A percentile compares a stretch with the other conserved stretches of the same genome.
Evolutionary conservation across 1,140 invertebrate species (phyloP).

Genomic region (Thaumetopoea pityocampa): DNA sequence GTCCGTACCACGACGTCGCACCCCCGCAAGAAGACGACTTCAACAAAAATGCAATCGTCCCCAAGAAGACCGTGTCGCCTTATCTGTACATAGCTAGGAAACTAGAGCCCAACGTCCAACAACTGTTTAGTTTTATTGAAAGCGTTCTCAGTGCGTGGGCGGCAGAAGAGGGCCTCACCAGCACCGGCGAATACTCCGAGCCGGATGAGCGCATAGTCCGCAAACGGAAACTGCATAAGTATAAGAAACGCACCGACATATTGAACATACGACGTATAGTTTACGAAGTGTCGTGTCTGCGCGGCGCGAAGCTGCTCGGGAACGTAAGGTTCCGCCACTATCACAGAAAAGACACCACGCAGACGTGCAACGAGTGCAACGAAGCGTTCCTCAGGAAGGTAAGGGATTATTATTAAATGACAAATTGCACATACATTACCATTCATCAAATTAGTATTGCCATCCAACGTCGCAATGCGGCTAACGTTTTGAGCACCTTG

Average conservation of each 20-base stretch:
- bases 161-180: conserved; percentile 80
- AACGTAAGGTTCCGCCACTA: conserved; percentile 81
- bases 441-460: not conserved
- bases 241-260: conserved; percentile 79
- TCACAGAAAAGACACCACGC: conserved; percentile 84
- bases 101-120: conserved; percentile 84
- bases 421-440: conserved; percentile 10
- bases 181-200: conserved; percentile 80
- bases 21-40: conserved; percentile 60
- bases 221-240: conserved; percentile 78
- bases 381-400: conserved; percentile 86
- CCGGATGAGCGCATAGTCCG: conserved; percentile 80
- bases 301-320: conserved; percentile 79
- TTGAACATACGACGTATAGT: conserved; percentile 80
- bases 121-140: conserved; percentile 86
- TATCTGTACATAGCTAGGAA: conserved; percentile 74
- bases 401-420: conserved; percentile 25
- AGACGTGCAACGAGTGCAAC: conserved; percentile 87
- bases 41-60: conserved; percentile 52
- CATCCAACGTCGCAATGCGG: too few relatives aligned
- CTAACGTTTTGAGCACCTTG: too few relatives aligned
- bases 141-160: conserved; percentile 82
- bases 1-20: conserved; percentile 60
- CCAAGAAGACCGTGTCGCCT: conserved; percentile 65
- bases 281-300: conserved; percentile 80